Conservation (phyloP, 2,888 invertebrate genomes). For the Papilio elwesi region DNA sequence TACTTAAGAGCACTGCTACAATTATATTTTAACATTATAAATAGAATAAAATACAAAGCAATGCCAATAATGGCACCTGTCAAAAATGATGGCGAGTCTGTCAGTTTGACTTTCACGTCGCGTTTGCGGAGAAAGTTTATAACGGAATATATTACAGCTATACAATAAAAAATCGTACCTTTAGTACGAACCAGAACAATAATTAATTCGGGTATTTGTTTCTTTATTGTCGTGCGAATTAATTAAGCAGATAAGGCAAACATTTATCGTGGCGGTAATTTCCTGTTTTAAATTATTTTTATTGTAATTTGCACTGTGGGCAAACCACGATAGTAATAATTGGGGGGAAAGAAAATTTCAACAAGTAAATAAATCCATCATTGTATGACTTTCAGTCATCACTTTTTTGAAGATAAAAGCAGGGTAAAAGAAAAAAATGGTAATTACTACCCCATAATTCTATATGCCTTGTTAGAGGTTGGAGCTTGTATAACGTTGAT, state of each 20-base stretch:
- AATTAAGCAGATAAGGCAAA: constrained; percentile 19
- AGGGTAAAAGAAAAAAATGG: too few relatives aligned
- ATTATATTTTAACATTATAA: too few relatives aligned
- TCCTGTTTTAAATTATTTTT: background rate
- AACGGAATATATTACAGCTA: constrained; percentile 23
- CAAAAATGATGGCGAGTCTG: constrained; percentile 29
- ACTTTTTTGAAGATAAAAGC: too few relatives aligned
- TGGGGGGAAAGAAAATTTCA: background rate
- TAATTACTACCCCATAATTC: too few relatives aligned
- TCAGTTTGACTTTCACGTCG: constrained; percentile 31
- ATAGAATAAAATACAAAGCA: background rate
- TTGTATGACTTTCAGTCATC: too few relatives aligned
- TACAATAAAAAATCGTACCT: constrained; percentile 27
- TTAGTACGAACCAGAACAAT: constrained; percentile 20
- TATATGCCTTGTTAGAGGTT: too few relatives aligned
- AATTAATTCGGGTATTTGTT: constrained; percentile 22
- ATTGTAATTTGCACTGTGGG: too few relatives aligned
- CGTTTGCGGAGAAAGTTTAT: constrained; percentile 31
- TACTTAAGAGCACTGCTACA: too few relatives aligned
- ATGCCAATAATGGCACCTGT: constrained; percentile 16
- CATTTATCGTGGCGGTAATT: background rate
- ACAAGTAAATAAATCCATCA: too few relatives aligned
- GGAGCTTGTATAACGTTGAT: too few relatives aligned
- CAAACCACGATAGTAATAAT: background rate
- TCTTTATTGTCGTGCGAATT: constrained; percentile 13